Evolutionary conservation across 2,113 vertebrate species (phyloP), one percentile per base, ranked within the genome.

Genomic region (Varanus salvator): DNA sequence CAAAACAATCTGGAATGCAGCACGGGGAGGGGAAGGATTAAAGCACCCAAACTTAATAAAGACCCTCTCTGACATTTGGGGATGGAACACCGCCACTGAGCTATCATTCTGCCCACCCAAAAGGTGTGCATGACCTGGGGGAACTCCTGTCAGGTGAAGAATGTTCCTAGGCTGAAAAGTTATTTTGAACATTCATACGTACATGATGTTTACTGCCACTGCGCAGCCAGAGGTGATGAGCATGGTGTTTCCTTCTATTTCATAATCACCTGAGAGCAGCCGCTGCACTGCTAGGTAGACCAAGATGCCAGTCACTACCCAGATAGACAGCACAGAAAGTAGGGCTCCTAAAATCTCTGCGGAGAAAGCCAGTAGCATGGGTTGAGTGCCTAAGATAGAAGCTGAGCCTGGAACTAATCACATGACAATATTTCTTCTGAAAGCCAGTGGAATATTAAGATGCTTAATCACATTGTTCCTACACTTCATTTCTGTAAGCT

Each of bases 331-430:
- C 9, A 99, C 97, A 0, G 98, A 99, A 8, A 99, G 78, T 90
- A 99, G 93, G 23, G 98, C 97, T 21, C 98, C 98, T 92, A 99
- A 93, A 91, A 99, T 98, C 96, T 99, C 99, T 99, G 93, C 0
- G 68, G 81, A 94, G 29, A 94, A 69, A 31, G 38, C 12, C 44
- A 78, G 23, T 23, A 12, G 75, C 8, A 8, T 44, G 27, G 66
- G 57, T 77, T 48, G 8, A 38, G 74, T 31, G 27, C 66, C 17
- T 15, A 72, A 52, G 8, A 48, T 5, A 50, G 44, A 12, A 25
- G 21, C 21, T 50, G 23, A 19, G 60, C 21, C 15, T 64, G 21
- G 7, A 78, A 25, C 44, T 50, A 78, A 50, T 50, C 8, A 1
- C 44, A 23, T 44, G 50, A 78, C 27, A 23, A 8, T 21, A 23